These are phyloP conservation scores for Papilio polyxenes DNA, from an alignment of 1,140 invertebrate genomes.

Conservation along the genomic window DNA sequence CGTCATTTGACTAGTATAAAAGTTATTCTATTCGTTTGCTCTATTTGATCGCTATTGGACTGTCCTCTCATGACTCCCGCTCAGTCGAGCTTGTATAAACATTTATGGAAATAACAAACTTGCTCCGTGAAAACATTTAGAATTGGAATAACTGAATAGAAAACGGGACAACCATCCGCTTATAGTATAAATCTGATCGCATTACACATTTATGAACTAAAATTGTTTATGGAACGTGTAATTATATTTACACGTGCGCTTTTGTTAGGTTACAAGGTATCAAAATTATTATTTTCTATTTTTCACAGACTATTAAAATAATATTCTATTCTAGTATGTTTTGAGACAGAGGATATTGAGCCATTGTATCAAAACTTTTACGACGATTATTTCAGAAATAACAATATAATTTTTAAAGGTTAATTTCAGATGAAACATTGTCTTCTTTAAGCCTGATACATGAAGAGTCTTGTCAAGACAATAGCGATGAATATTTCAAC, in stretches of 20 bases:
- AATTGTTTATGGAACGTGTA: not conserved
- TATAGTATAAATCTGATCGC: slow-evolving; percentile 1
- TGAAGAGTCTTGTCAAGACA: not conserved
- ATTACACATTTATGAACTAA: slow-evolving; percentile 4
- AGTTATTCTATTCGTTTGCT: not conserved
- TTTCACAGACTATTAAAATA: not conserved
- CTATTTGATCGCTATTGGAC: not conserved
- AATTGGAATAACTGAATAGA: slow-evolving; percentile 28
- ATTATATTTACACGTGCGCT: not conserved
- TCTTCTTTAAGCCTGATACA: not conserved
- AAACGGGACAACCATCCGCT: slow-evolving; percentile 1
- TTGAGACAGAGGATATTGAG: not conserved
- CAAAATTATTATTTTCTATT: not conserved
- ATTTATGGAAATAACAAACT: slow-evolving; percentile 37
- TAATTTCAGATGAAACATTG: not conserved
- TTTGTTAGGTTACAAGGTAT: not conserved
- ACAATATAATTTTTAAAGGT: not conserved
- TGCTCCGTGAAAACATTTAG: slow-evolving; percentile 33
- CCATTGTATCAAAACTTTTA: not conserved
- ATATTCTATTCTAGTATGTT: not conserved
- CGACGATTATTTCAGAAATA: not conserved
- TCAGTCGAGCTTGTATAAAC: slow-evolving; percentile 5
- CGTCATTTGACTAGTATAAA: not conserved
- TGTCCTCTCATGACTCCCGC: not conserved
- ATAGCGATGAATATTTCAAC: slow-evolving; percentile 20